Evolutionary conservation across 2,797 vertebrate species (phyloP).

Genomic region (Calcarius lapponicus): DNA sequence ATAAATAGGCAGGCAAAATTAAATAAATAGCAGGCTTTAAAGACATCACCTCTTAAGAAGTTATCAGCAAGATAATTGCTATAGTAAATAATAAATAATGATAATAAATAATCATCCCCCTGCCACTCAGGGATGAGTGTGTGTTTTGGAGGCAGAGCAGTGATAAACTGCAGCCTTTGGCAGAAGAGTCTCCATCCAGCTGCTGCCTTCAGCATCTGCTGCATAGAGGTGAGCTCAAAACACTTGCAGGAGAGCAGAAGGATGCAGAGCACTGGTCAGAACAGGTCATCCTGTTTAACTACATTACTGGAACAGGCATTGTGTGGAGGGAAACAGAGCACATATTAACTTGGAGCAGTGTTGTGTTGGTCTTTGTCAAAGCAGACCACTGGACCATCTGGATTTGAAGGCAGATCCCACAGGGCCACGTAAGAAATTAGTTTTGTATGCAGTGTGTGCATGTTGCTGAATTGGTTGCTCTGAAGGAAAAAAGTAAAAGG

Average conservation of each 20-base stretch:
- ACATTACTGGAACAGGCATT: neutral
- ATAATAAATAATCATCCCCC: neutral
- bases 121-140: neutral
- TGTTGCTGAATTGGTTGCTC: neutral
- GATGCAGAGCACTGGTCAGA: neutral
- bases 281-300: neutral
- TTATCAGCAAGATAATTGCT: neutral
- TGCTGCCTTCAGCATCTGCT: neutral
- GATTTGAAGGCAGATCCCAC: constrained; percentile 8
- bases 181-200: neutral
- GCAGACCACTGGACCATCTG: neutral
- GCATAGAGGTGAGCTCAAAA: neutral
- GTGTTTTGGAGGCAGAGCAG: neutral
- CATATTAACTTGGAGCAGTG: neutral
- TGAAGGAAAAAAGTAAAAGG: neutral
- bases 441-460: neutral
- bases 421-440: neutral
- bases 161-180: neutral
- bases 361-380: neutral
- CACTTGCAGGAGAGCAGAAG: neutral
- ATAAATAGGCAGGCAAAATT: neutral
- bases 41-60: neutral
- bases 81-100: neutral
- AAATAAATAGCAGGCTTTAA: neutral
- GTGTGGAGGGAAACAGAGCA: neutral